A percentile compares a stretch with the other conserved stretches of the same genome.
Evolutionary conservation across 2,888 invertebrate species (phyloP).

Genomic region (Stramonita haemastoma): DNA sequence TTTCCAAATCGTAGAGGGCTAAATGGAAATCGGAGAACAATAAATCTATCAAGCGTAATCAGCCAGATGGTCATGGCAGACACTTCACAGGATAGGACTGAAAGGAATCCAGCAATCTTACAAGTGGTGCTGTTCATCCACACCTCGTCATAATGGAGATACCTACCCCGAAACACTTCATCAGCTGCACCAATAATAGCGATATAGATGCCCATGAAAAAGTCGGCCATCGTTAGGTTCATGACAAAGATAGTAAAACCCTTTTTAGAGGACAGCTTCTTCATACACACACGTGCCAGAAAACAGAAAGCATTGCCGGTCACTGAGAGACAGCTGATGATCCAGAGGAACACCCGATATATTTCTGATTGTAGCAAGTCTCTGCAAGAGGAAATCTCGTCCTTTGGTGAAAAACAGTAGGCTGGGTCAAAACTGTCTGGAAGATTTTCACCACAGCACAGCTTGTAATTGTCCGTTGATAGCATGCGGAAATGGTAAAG

Average conservation of each 20-base stretch:
- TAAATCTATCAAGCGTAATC: not conserved
- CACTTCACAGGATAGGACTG: not conserved
- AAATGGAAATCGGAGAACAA: not conserved
- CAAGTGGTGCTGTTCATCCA: not conserved
- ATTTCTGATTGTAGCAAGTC: slow-evolving; percentile 1
- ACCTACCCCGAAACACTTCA: not conserved
- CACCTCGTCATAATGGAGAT: not conserved
- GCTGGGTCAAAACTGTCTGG: not conserved
- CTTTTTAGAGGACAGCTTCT: not conserved
- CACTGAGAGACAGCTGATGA: not conserved
- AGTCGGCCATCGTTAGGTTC: slow-evolving; percentile 1
- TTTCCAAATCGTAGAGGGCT: not conserved
- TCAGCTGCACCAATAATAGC: not conserved
- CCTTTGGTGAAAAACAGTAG: not conserved
- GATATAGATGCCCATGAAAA: slow-evolving; percentile 15
- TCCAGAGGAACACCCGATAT: not conserved
- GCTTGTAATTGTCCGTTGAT: not conserved
- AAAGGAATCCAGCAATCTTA: not conserved
- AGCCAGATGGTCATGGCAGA: not conserved
- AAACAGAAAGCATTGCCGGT: not conserved
- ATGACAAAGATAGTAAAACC: not conserved
- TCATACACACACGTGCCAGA: not conserved
- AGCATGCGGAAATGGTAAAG: not conserved
- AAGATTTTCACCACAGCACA: not conserved
- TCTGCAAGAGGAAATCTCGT: slow-evolving; percentile 1